phyloP scores from a whole-genome alignment of 2,888 invertebrate species.

The Protodeltote pygarga region DNA sequence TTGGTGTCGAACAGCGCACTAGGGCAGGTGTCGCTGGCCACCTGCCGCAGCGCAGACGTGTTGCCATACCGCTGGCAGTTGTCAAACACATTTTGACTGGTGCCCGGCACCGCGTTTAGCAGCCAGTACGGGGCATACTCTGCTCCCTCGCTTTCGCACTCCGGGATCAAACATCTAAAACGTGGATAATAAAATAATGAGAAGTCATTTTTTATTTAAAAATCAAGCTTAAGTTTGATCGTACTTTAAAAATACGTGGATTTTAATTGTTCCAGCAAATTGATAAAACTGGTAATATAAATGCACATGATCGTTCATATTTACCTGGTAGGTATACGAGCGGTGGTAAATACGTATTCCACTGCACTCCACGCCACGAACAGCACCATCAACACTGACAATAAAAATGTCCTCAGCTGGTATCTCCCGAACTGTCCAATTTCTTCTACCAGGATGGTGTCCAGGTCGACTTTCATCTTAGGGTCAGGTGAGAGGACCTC shows the following conservation, averaged over 20 bases:
- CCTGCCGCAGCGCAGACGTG: constrained; percentile 9
- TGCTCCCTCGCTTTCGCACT: constrained; percentile 52
- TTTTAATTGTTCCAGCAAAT: no score
- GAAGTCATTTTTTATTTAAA: no score
- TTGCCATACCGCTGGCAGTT: constrained; percentile 76
- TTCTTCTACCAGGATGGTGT: constrained; percentile 70
- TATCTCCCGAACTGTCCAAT: constrained; percentile 75
- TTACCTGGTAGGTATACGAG: constrained; percentile 73
- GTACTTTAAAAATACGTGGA: no score
- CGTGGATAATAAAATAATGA: not conserved
- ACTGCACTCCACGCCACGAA: constrained; percentile 66
- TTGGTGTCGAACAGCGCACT: constrained; percentile 60
- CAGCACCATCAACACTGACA: constrained; percentile 60
- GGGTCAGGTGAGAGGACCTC: not conserved
- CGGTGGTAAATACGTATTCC: constrained; percentile 75
- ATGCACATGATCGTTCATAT: not conserved
- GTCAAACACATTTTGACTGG: constrained; percentile 57
- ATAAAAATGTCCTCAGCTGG: constrained; percentile 60
- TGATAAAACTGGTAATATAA: no score
- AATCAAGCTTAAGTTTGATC: no score
- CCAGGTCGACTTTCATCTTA: constrained; percentile 59
- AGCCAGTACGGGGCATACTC: constrained; percentile 59
- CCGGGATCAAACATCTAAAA: constrained; percentile 43
- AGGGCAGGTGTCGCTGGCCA: constrained; percentile 54
- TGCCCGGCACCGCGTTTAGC: constrained; percentile 27